phyloP scores from a whole-genome alignment of 1,140 invertebrate genomes.

The Pseudachorutes palmiensis region DNA sequence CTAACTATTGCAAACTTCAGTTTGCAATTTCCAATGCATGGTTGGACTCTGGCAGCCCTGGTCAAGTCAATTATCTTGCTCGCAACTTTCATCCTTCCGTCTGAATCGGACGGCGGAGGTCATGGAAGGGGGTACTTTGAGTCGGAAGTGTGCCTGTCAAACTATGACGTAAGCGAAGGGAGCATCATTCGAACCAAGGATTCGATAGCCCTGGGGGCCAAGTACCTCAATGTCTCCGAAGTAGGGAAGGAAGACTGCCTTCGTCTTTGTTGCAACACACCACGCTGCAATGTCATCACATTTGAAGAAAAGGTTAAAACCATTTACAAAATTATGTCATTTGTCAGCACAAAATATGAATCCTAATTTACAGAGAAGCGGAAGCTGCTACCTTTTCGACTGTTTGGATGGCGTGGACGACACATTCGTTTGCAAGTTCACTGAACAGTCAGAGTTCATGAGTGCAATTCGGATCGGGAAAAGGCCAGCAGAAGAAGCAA shows the following conservation, averaged over 20 bases:
- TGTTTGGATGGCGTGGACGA: slow-evolving; percentile 78
- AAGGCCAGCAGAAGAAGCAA: neutral
- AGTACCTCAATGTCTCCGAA: slow-evolving; percentile 76
- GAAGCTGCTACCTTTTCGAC: slow-evolving; percentile 85
- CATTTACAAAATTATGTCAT: neutral
- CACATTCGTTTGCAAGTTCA: slow-evolving; percentile 88
- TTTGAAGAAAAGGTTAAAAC: slow-evolving; percentile 86
- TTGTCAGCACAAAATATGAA: neutral
- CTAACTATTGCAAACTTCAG: too few relatives aligned
- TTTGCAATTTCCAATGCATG: too few relatives aligned
- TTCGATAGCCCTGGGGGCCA: slow-evolving; percentile 74
- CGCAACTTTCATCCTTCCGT: too few relatives aligned
- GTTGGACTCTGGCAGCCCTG: too few relatives aligned
- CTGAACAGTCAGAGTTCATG: slow-evolving; percentile 77
- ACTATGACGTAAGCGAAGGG: slow-evolving; percentile 74
- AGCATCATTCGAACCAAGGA: slow-evolving; percentile 86
- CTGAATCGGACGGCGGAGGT: too few relatives aligned
- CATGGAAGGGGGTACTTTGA: too few relatives aligned
- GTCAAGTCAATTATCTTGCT: too few relatives aligned
- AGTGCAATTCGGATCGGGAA: slow-evolving; percentile 62
- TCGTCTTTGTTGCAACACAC: slow-evolving; percentile 73
- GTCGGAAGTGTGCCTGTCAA: slow-evolving; percentile 50
- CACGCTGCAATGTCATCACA: slow-evolving; percentile 79
- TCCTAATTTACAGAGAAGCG: slow-evolving; percentile 54
- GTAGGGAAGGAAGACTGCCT: slow-evolving; percentile 71